Evolutionary conservation across 2,888 invertebrate species (phyloP), one percentile per base, ranked within the genome.

Genomic region (Asteroscopus sphinx): DNA sequence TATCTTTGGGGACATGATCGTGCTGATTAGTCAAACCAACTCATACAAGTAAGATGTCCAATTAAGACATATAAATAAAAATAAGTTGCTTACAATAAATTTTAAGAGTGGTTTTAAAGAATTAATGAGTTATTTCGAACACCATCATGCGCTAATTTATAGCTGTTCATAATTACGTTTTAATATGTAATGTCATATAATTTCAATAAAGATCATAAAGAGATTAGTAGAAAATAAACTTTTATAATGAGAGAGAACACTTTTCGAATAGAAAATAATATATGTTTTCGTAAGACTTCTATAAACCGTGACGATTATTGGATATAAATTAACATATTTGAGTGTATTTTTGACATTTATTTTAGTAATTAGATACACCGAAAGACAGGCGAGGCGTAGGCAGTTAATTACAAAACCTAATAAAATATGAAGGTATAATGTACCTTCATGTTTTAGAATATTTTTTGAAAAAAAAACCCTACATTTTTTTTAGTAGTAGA

Each of bases 1-100:
- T 89, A 86, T 91, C 89, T 87, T 74, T 67, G 73, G 76, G 66
- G 83, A 92, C 92, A 92, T 76, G 92, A 92, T 93, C 82, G 80
- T 71, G 77, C 84, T 90, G 91, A 92, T 92, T 90, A 91, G 85
- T 61, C 65, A 70, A 73, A 73, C 72, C 71, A 74, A 77, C 76
- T 80, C 77, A 62, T 77, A 81, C 77, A 76, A 78, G 72, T 73
- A 70, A 67, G 65, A 68, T 67, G 65, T 77, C 80, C 84, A 85
- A 87, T 86, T 86, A 86, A 85, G 84, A 82, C 70, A 59, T 81
- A 80, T 81, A 82, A 82, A 85, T 82, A 81, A 82, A 80, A 82
- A 80, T 77, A 81, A 82, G 81, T 80, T 79, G 70, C 67, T 77
- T 64, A 72, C 77, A 75, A 71, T 79, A 79, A 76, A 71, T 76